Evolutionary conservation across 2,113 vertebrate species (phyloP), one percentile per base, ranked within the genome.

Genomic region (Cavia aperea): DNA sequence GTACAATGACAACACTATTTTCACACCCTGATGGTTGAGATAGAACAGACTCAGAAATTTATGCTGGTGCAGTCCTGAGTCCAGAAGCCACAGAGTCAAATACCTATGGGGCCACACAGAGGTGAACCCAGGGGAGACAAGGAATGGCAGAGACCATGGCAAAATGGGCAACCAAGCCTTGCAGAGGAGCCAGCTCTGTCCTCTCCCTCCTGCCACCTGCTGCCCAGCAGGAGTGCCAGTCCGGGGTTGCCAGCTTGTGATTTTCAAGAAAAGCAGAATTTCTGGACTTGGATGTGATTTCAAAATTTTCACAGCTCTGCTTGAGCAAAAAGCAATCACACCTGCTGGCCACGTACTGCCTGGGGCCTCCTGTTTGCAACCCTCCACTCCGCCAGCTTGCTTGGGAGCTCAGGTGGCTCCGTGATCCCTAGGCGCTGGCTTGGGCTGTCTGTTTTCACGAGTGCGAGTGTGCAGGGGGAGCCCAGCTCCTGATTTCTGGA

Each of bases 81-180:
- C 39, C 7, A 2, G 68, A 65, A 23, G 26, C 46, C 81, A 24
- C n/a, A 65, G 54, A 63, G n/a, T 58, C 49, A 29, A 72, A 49
- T 9, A 24, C 58, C 9, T 70, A 3, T 24, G n/a, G 36, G 4
- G 31, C 63, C 21, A 13, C 31, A 36, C 23, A 23, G 43, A 26
- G 0, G 2, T 15, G 12, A 7, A 15, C 65, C 10, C 7, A 29
- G 2, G n/a, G 39, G n/a, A 62, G 29, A 4, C 0, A 23, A 81
- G 70, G 88, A 68, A 39, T 13, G 49, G 49, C 77, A 39, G 77
- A n/a, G 77, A 83, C 26, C 7, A 26, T 3, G 29, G 49, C 26
- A 5, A 49, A 39, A 49, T 5, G 43, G 26, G 43, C 36, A 39
- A 12, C 7, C 43, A 19, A n/a, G 15, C n/a, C 11, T 56, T 11